Evolutionary conservation across 2,888 invertebrate genomes (phyloP).

Genomic region (Xanthorhoe spadicearia): DNA sequence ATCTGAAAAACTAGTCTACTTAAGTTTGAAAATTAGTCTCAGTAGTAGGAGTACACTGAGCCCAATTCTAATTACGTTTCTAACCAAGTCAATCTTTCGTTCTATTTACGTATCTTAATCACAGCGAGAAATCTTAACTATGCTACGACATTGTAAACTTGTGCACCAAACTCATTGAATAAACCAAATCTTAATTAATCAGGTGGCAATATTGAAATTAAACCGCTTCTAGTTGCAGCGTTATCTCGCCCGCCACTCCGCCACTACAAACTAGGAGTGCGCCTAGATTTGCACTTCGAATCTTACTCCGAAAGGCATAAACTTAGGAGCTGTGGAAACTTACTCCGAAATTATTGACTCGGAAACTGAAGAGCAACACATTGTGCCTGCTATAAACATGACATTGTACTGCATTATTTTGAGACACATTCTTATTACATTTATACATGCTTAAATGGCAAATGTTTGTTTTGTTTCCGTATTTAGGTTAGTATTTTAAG

Average conservation of each 20-base stretch:
- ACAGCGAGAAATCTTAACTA: not conserved
- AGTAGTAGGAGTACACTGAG: too few species aligned
- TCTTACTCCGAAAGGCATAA: slow-evolving; percentile 12
- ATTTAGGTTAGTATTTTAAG: too few species aligned
- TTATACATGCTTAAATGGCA: too few species aligned
- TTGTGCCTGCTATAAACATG: too few species aligned
- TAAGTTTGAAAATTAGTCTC: too few species aligned
- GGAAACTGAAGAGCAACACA: too few species aligned
- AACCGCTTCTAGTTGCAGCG: slow-evolving; percentile 33
- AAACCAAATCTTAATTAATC: slow-evolving; percentile 46
- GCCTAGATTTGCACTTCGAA: slow-evolving; percentile 1
- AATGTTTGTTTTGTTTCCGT: too few species aligned
- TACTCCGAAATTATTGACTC: not conserved
- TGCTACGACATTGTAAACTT: slow-evolving; percentile 14
- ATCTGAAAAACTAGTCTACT: too few species aligned
- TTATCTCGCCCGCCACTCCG: slow-evolving; percentile 42
- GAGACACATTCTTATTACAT: too few species aligned
- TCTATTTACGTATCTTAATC: too few species aligned
- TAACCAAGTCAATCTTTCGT: too few species aligned
- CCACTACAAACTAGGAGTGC: slow-evolving; percentile 26
- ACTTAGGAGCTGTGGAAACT: not conserved
- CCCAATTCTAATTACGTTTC: not conserved
- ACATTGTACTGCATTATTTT: too few species aligned
- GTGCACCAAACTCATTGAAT: slow-evolving; percentile 27
- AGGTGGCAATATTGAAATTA: slow-evolving; percentile 47